phyloP scores from a whole-genome alignment of 2,113 vertebrate species.

The Notothenia rossii region DNA sequence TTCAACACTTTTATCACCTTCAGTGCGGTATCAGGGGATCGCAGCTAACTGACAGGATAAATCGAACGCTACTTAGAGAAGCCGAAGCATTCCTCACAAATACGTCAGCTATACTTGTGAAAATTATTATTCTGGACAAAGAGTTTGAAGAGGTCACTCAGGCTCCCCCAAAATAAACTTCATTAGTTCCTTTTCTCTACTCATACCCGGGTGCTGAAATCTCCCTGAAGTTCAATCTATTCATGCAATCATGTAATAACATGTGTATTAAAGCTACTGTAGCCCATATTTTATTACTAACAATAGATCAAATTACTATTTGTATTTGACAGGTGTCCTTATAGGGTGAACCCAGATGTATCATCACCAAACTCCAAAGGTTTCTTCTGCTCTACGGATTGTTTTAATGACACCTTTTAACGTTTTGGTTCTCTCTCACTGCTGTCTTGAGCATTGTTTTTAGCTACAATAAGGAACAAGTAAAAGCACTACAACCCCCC shows the following conservation, averaged over 20 bases:
- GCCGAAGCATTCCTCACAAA: slow-evolving; percentile 51
- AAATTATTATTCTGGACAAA: slow-evolving; percentile 59
- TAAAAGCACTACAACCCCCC: not conserved
- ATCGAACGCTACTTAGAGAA: slow-evolving; percentile 43
- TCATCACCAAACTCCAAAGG: not conserved
- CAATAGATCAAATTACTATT: not conserved
- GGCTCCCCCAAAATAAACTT: slow-evolving; percentile 44
- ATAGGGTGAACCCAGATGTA: not conserved
- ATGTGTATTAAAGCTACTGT: not conserved
- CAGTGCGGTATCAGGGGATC: slow-evolving; percentile 26
- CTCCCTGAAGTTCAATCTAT: slow-evolving; percentile 1
- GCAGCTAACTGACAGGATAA: slow-evolving; percentile 53
- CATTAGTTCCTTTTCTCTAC: not conserved
- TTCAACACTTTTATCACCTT: slow-evolving; percentile 42
- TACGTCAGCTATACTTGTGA: slow-evolving; percentile 65
- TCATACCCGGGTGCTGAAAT: not conserved
- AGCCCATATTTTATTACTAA: not conserved
- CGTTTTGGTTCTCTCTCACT: not conserved
- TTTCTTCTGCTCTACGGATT: not conserved
- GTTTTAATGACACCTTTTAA: not conserved
- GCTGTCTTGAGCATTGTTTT: not conserved
- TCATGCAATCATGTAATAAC: not conserved
- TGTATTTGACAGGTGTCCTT: not conserved
- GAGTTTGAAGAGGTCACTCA: slow-evolving; percentile 54
- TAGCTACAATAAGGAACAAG: not conserved